Base-by-base conservation (phyloP, 2,797 vertebrate species). In the Notolabrus celidotus region DNA sequence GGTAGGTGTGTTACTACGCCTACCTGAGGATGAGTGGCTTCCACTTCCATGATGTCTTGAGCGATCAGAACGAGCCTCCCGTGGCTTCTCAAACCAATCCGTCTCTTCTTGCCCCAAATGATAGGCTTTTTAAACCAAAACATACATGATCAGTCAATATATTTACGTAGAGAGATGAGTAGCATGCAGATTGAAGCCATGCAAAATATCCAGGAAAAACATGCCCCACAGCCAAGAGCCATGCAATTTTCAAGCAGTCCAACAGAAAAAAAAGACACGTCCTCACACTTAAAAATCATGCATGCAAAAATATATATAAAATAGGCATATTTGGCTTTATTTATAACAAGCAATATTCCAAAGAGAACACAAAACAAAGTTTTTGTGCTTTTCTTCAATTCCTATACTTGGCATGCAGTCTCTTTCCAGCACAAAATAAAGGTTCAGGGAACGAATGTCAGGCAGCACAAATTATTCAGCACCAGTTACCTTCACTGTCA, bases 81-180 rank as follows among this genome's bases (percentile, higher is more conserved):
- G 93, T 71, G 98, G 98, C 86, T 99, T 99, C 93, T 99, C 98
- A 95, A 99, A 99, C 98, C 98, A 99, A 92, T 99, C 98, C 69
- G 98, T 99, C 94, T 99, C 98, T 87, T 99, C 98, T 95, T 99
- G 97, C 88, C 98, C 96, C 95, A 99, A 96, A 94, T 99, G 98
- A 96, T 99, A 99, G 76, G 98, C 98, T 99, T 95, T 92, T 91
- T 65, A 94, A 95, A 97, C 92, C 95, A 95, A 96, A 97, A 95
- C 86, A 93, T 83, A 96, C 85, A 94, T 89, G 77, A 94, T 88
- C 88, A 92, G 86, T 96, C 95, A 97, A 76, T 86, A 83, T 7
- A n/a, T 65, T 83, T 17, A 60, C 34, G 12, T 63, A 46, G 15
- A 20, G 25, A 77, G 61, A 71, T 67, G 74, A 71, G 71, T 68